phyloP scores from a whole-genome alignment of 2,797 vertebrate species.

The Merluccius polli region DNA sequence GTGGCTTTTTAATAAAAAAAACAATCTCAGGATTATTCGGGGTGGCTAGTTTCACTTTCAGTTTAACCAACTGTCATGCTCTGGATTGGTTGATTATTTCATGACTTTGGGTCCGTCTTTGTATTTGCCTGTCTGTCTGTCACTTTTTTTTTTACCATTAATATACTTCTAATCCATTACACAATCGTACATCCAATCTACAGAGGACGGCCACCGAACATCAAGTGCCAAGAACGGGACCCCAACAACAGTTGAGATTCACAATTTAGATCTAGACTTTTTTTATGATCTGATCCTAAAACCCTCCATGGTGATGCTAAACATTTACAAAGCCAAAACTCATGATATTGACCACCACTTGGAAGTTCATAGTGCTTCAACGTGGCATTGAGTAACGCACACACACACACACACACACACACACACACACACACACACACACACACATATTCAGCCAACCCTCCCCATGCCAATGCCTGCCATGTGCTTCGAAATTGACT shows the following conservation, averaged over 20 bases:
- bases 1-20: background rate
- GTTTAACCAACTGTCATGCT: slow-evolving; percentile 1
- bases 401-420: slow-evolving; percentile 6
- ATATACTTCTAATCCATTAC: background rate
- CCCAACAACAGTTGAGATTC: background rate
- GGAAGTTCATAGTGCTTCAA: slow-evolving; percentile 8
- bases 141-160: background rate
- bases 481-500: slow-evolving; percentile 57
- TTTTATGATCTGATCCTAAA: background rate
- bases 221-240: background rate
- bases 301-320: background rate
- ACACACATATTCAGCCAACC: background rate
- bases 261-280: background rate
- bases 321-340: background rate
- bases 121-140: background rate
- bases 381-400: slow-evolving; percentile 11
- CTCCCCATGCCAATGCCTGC: slow-evolving; percentile 17
- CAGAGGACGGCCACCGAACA: background rate
- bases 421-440: slow-evolving; percentile 1
- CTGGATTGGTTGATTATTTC: background rate
- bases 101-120: background rate
- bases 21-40: background rate
- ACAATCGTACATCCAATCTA: background rate
- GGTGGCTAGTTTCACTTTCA: slow-evolving; percentile 4
- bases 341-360: no score